phyloP scores from a whole-genome alignment of 2,113 vertebrate species.

The Geococcyx californianus region DNA sequence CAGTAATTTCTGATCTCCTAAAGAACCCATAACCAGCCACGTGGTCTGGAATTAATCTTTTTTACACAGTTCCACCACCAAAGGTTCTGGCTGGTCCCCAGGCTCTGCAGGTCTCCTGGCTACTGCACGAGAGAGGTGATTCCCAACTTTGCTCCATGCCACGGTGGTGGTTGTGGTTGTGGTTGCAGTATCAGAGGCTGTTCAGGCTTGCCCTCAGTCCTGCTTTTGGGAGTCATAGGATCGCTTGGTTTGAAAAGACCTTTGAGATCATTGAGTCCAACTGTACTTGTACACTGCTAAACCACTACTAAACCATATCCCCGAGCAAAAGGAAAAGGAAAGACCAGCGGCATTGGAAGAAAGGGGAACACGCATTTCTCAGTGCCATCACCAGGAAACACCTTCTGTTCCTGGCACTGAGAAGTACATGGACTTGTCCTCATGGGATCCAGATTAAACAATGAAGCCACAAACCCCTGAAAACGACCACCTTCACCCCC shows the following conservation, averaged over 20 bases:
- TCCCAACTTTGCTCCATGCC: not conserved
- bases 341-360: not conserved
- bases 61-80: not conserved
- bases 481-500: not conserved
- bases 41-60: not conserved
- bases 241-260: no score
- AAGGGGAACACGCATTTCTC: not conserved
- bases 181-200: not conserved
- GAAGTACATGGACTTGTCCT: not conserved
- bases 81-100: not conserved
- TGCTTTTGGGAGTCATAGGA: no score
- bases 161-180: accelerated
- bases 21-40: not conserved
- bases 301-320: no score
- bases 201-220: not conserved
- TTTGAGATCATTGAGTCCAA: no score
- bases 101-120: not conserved
- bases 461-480: not conserved
- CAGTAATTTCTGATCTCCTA: not conserved
- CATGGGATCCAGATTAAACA: not conserved
- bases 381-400: not conserved
- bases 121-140: accelerated
- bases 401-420: not conserved
- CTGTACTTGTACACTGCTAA: no score
- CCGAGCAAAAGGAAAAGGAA: no score